phyloP scores from a whole-genome alignment of 1,140 invertebrate genomes.

The Microplitis mediator region DNA sequence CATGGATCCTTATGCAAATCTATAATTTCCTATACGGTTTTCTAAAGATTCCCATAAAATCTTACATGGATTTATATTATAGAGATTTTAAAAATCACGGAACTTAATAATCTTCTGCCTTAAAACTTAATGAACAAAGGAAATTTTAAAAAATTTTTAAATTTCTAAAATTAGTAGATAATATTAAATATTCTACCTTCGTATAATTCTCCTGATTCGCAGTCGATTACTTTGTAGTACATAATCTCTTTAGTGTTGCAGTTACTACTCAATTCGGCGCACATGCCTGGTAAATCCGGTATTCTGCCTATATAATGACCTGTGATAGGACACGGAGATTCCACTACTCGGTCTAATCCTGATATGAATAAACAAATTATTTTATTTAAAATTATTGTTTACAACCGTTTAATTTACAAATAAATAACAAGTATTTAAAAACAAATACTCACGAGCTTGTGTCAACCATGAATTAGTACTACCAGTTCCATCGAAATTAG shows the following conservation, averaged over 20 bases:
- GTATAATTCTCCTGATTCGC: conserved; percentile 67
- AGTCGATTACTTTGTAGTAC: conserved; percentile 75
- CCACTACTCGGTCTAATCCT: conserved; percentile 62
- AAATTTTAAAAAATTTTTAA: no score
- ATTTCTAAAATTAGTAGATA: no score
- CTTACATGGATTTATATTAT: no score
- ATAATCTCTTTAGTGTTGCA: conserved; percentile 74
- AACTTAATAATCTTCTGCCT: no score
- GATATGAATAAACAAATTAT: conserved; percentile 19
- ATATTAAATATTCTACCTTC: conserved; percentile 63
- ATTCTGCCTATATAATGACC: conserved; percentile 73
- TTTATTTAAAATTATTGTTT: no score
- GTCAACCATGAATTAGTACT: conserved; percentile 64
- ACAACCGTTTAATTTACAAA: neutral
- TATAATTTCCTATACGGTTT: no score
- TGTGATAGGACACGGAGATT: conserved; percentile 72
- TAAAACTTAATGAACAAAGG: no score
- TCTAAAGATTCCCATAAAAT: no score
- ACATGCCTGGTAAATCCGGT: conserved; percentile 70
- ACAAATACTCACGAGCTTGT: conserved; percentile 66
- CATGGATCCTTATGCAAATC: no score
- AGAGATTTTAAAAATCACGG: no score
- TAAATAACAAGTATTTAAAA: neutral
- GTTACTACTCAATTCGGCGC: conserved; percentile 75
- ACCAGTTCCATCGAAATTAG: conserved; percentile 52